phyloP scores from a whole-genome alignment of 2,113 vertebrate genomes.

The Seriola dumerili region DNA sequence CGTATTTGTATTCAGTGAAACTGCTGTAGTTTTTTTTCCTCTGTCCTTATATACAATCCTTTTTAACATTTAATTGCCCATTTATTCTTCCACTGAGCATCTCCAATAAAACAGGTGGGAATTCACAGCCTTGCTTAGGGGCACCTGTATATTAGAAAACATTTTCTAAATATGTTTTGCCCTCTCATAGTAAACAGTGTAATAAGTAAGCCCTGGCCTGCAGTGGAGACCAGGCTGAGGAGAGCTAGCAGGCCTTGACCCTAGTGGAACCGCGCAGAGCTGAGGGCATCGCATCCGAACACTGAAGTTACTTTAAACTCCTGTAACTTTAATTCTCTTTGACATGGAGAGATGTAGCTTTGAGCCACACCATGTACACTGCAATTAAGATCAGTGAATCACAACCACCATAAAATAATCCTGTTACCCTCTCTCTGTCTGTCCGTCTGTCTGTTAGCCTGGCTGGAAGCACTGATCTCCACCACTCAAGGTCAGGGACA shows the following conservation, averaged over 20 bases:
- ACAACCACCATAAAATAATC: slow-evolving; percentile 51
- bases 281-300: slow-evolving; percentile 43
- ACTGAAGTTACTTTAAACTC: slow-evolving; percentile 65
- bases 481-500: slow-evolving; percentile 57
- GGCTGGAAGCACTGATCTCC: slow-evolving; percentile 31
- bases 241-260: slow-evolving; percentile 24
- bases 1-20: neutral
- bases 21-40: neutral
- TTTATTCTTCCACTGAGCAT: neutral
- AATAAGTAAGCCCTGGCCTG: slow-evolving; percentile 38
- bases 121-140: neutral
- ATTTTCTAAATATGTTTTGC: slow-evolving; percentile 20
- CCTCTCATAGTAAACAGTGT: slow-evolving; percentile 38
- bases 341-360: slow-evolving; percentile 71
- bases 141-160: slow-evolving; percentile 30
- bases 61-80: neutral
- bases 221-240: slow-evolving; percentile 19
- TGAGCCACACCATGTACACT: slow-evolving; percentile 66
- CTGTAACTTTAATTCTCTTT: slow-evolving; percentile 74
- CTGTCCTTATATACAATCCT: neutral
- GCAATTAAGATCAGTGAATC: slow-evolving; percentile 67
- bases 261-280: slow-evolving; percentile 46
- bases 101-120: slow-evolving; percentile 25
- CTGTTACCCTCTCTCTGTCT: slow-evolving; percentile 24
- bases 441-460: slow-evolving; percentile 38